These are phyloP conservation scores for Bactericera cockerelli DNA, from an alignment of 1,140 invertebrate genomes.

Conservation along the genomic window DNA sequence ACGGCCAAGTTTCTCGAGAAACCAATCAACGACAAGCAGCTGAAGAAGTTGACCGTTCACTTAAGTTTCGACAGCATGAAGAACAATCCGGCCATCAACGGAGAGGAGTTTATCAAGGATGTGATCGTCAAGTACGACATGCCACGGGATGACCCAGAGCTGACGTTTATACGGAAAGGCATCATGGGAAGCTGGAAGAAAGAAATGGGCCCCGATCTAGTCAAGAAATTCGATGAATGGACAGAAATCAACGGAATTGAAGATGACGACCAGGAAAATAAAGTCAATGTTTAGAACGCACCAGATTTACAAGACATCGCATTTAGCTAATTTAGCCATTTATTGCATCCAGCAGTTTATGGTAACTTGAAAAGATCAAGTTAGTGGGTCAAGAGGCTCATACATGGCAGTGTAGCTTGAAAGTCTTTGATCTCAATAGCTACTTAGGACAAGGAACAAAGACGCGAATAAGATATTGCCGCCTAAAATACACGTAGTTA, in stretches of 20 bases:
- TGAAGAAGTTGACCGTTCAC: conserved; percentile 36
- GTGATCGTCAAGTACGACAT: conserved; percentile 31
- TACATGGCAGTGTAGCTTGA: no score
- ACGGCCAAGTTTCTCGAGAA: conserved; percentile 41
- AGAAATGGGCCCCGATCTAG: conserved; percentile 36
- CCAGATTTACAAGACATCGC: no score
- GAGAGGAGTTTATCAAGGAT: conserved; percentile 25
- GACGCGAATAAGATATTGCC: no score
- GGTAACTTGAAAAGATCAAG: no score
- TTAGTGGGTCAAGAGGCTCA: no score
- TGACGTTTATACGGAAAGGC: conserved; percentile 42
- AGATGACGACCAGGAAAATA: conserved; percentile 3
- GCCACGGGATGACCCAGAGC: conserved; percentile 29
- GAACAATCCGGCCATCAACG: conserved; percentile 52
- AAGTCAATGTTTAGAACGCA: conserved; percentile 2
- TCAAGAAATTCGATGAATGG: conserved; percentile 39
- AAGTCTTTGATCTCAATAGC: no score
- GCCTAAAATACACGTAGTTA: no score
- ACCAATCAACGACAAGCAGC: conserved; percentile 32
- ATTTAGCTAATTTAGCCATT: no score
- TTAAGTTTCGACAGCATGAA: conserved; percentile 52
- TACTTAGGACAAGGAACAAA: no score
- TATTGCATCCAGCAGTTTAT: no score
- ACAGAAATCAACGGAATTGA: not conserved
- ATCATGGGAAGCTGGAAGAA: conserved; percentile 47